Conservation (phyloP, 2,888 invertebrate species). For the Volucella inflata region DNA sequence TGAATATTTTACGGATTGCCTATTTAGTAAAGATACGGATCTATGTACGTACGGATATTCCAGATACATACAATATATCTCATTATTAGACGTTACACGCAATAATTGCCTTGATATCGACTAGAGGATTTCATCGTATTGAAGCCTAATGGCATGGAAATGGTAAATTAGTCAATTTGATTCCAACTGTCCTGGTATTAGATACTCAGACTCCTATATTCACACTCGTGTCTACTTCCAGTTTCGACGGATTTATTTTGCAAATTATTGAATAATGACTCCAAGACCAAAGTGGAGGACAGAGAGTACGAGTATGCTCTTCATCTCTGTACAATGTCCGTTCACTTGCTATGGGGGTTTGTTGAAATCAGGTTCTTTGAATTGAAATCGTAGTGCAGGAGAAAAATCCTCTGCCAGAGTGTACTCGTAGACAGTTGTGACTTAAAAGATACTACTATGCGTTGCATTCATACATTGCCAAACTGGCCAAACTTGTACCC, state of each 20-base stretch:
- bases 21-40: no score
- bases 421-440: conserved; percentile 22
- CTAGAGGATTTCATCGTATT: conserved; percentile 21
- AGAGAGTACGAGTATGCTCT: conserved; percentile 4
- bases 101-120: conserved; percentile 41
- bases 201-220: not conserved
- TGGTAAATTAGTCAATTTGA: conserved; percentile 59
- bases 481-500: conserved; percentile 63
- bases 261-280: conserved; percentile 48
- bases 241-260: conserved; percentile 37
- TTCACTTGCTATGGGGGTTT: not conserved
- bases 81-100: conserved; percentile 49
- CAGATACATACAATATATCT: conserved; percentile 45
- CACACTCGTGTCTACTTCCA: not conserved
- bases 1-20: conserved; percentile 30
- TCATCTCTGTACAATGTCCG: conserved; percentile 14
- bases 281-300: not conserved
- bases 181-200: conserved; percentile 34
- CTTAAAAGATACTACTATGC: not conserved
- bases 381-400: conserved; percentile 1
- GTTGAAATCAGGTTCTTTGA: conserved; percentile 54
- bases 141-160: conserved; percentile 60
- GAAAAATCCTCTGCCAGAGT: conserved; percentile 1
- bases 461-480: conserved; percentile 36
- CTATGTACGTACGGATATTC: conserved; percentile 11